phyloP scores from a whole-genome alignment of 37 sponge, comb jelly and placozoan genomes.

The Eunapius fragilis region DNA sequence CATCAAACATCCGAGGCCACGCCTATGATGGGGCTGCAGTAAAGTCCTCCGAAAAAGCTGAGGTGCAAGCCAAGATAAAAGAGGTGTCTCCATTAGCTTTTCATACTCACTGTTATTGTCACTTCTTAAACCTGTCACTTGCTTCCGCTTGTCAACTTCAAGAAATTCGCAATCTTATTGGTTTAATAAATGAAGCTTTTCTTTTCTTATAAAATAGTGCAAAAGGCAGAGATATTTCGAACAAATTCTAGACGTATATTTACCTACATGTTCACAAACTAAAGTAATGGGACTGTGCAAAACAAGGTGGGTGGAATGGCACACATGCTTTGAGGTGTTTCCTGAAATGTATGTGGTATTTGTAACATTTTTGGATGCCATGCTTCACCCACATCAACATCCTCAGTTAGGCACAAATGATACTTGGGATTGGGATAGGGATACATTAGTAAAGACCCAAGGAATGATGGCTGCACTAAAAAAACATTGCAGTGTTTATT shows the following conservation, averaged over 20 bases:
- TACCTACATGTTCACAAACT: conserved; percentile 34
- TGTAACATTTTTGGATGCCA: conserved; percentile 48
- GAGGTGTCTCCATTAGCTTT: neutral
- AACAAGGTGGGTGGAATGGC: conserved; percentile 56
- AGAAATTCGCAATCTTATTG: conserved; percentile 34
- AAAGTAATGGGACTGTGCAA: conserved; percentile 53
- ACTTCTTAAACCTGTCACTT: conserved; percentile 54
- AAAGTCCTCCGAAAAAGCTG: conserved; percentile 27
- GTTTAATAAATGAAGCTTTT: conserved; percentile 33
- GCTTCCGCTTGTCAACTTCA: conserved; percentile 44
- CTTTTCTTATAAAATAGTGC: conserved; percentile 47
- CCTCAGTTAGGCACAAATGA: too few relatives aligned
- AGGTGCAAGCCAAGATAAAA: conserved; percentile 12
- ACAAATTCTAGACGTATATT: conserved; percentile 2
- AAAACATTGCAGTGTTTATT: conserved; percentile 29
- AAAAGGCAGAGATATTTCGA: conserved; percentile 52
- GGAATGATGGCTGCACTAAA: conserved; percentile 26
- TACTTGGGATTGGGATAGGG: too few relatives aligned
- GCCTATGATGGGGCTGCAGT: conserved; percentile 35
- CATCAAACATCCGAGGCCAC: neutral
- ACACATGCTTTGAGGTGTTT: conserved; percentile 58
- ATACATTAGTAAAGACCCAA: too few relatives aligned
- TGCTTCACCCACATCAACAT: conserved; percentile 17
- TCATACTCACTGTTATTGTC: conserved; percentile 26
- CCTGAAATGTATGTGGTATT: conserved; percentile 26